These are phyloP conservation scores for Trachelipus rathkii DNA, from an alignment of 1,140 invertebrate genomes.

Conservation along the genomic window DNA sequence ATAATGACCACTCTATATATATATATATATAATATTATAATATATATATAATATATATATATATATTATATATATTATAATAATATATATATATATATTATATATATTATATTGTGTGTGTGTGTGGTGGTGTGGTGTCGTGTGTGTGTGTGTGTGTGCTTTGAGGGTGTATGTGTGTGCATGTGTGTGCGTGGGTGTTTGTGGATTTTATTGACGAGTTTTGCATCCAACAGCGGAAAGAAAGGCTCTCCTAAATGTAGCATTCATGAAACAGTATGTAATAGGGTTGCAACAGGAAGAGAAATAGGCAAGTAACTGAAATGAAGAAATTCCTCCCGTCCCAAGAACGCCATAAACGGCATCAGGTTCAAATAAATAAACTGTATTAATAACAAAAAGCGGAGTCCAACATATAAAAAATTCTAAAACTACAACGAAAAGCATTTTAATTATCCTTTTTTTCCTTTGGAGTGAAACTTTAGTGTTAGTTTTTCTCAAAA, in stretches of 20 bases:
- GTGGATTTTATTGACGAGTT: too few species aligned
- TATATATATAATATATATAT: too few species aligned
- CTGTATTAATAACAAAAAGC: slow-evolving; percentile 76
- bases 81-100: too few species aligned
- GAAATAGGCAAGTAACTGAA: slow-evolving; percentile 78
- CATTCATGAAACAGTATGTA: slow-evolving; percentile 92
- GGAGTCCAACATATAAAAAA: slow-evolving; percentile 93
- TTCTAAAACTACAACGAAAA: slow-evolving; percentile 83
- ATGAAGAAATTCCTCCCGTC: slow-evolving; percentile 68
- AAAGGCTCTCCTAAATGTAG: slow-evolving; percentile 60
- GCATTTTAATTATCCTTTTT: slow-evolving; percentile 81
- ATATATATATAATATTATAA: too few species aligned
- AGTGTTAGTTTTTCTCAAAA: not conserved
- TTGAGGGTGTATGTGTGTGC: too few species aligned
- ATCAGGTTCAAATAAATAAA: slow-evolving; percentile 67
- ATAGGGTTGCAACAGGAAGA: slow-evolving; percentile 89
- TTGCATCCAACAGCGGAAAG: slow-evolving; percentile 11
- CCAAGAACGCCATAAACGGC: slow-evolving; percentile 66
- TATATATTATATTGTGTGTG: too few species aligned
- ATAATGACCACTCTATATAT: too few species aligned
- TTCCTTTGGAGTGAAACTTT: slow-evolving; percentile 62
- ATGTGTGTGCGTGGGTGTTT: too few species aligned
- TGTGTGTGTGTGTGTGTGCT: too few species aligned
- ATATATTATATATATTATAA: too few species aligned
- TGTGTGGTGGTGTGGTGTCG: too few species aligned